Evolutionary conservation across 2,888 invertebrate genomes (phyloP).

Genomic region (Morpho achilles): DNA sequence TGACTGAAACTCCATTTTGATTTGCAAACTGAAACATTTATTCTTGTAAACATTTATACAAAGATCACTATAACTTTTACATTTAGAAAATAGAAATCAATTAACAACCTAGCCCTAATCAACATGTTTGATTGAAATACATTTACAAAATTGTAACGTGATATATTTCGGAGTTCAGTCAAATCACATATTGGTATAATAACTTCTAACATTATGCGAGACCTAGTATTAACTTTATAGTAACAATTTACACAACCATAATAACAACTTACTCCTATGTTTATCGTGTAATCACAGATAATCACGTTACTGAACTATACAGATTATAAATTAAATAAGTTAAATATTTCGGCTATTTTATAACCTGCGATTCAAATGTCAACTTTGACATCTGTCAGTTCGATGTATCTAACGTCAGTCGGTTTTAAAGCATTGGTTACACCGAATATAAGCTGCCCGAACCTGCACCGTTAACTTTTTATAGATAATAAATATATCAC

Average conservation of each 20-base stretch:
- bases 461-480: slow-evolving; percentile 51
- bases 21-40: slow-evolving; percentile 71
- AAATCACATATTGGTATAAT: slow-evolving; percentile 51
- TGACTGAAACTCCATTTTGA: slow-evolving; percentile 77
- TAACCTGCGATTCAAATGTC: slow-evolving; percentile 46
- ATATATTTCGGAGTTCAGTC: slow-evolving; percentile 72
- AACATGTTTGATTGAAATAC: slow-evolving; percentile 48
- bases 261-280: slow-evolving; percentile 41
- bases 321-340: slow-evolving; percentile 44
- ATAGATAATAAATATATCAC: slow-evolving; percentile 36
- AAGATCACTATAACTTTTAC: slow-evolving; percentile 62
- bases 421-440: slow-evolving; percentile 45
- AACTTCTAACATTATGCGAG: slow-evolving; percentile 38
- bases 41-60: slow-evolving; percentile 72
- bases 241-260: slow-evolving; percentile 38
- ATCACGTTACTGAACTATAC: slow-evolving; percentile 51
- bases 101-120: slow-evolving; percentile 76
- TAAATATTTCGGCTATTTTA: slow-evolving; percentile 27
- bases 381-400: slow-evolving; percentile 61
- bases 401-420: slow-evolving; percentile 50
- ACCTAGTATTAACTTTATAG: slow-evolving; percentile 32
- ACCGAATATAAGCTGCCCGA: slow-evolving; percentile 39
- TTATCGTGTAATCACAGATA: slow-evolving; percentile 68
- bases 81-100: slow-evolving; percentile 58
- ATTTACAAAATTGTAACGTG: slow-evolving; percentile 46